Evolutionary conservation across 2,797 vertebrate genomes (phyloP), one percentile per base, ranked within the genome.

Genomic region (Poecilia velifera): DNA sequence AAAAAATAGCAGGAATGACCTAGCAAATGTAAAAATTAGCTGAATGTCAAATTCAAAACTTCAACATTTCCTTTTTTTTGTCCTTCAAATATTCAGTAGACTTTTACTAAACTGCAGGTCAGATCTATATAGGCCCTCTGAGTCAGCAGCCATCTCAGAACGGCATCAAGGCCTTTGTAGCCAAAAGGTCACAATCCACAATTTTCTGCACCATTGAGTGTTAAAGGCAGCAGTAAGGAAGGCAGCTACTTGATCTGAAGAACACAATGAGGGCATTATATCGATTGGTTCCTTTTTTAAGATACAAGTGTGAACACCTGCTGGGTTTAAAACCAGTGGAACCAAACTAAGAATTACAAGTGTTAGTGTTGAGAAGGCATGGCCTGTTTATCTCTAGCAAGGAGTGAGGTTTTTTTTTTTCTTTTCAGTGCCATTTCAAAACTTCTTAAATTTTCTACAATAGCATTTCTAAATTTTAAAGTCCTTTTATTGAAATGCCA

Each of bases 111-210:
- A 25, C 22, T 53, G 51, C 51, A 53, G 51, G 51, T 20, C 51
- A 25, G 22, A 53, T 53, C 20, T 9, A 25, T 22, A 25, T 8
- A 53, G 51, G 22, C 8, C 51, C 51, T 53, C 2, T 0, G 22
- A 53, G 22, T 3, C 20, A 25, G 49, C 20, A 25, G 22, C 8
- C 51, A 53, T 53, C 51, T 53, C 22, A 53, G 25, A 53, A 25
- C 3, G 7, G 51, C 22, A 25, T 25, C 8, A 47, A 74, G 84
- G 76, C 25, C 79, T 47, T 80, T 89, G 80, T 45, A 76, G 76
- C 78, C 71, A 68, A 89, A 87, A 84, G 84, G 86, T 88, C 88
- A 85, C 71, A 84, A 81, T 89, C 83, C 79, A 74, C 77, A 73
- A 83, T 81, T 80, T 89, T 90, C 81, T 87, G 79, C 75, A 86